Base-by-base conservation (phyloP, 2,113 vertebrate genomes). In the Apodemus sylvaticus region DNA sequence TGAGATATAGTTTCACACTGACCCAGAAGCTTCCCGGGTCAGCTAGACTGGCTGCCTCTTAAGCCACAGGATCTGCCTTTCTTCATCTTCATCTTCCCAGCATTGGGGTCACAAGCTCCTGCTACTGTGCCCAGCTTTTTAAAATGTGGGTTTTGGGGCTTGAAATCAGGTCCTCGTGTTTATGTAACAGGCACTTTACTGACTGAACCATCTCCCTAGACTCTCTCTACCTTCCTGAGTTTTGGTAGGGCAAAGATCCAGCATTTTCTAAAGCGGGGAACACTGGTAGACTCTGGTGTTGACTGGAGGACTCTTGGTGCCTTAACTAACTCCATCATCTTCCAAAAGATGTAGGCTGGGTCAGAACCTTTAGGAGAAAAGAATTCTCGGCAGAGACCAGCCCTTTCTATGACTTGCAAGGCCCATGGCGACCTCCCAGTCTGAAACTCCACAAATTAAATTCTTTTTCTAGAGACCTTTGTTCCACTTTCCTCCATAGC, bases 381-480 rank as follows among this genome's bases (percentile, higher is more conserved):
- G 39, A 16, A 19, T 42, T 87, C 39, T 78, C 53, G 29, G 82
- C 42, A 85, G 83, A 93, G 11, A 90, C 36, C 24, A 91, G 31
- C 66, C 55, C 16, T 93, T 89, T 78, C 64, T 82, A 53, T 3
- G 45, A 26, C 34, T 95, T 93, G 34, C 22, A 93, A 93, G 68
- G 13, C 62, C 36, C n/a, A 82, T 53, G 78, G 78, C 51, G 89
- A 81, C 83, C 51, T 83, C 29, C 34, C 78, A 24, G 16, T 64
- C 10, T 86, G 74, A 96, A 97, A 48, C 29, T 91, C 51, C 17
- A 42, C 60, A 14, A 95, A 60, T 24, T 9, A n/a, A n/a, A n/a
- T n/a, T n/a, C 77, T 92, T 94, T 92, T 77, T 95, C 97, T 88
- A 10, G n/a, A 95, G 58, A 36, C 22, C 34, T 95, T 45, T 91